Evolutionary conservation across 2,797 vertebrate species (phyloP), one percentile per base, ranked within the genome.

Genomic region (Chelidonichthys spinosus): DNA sequence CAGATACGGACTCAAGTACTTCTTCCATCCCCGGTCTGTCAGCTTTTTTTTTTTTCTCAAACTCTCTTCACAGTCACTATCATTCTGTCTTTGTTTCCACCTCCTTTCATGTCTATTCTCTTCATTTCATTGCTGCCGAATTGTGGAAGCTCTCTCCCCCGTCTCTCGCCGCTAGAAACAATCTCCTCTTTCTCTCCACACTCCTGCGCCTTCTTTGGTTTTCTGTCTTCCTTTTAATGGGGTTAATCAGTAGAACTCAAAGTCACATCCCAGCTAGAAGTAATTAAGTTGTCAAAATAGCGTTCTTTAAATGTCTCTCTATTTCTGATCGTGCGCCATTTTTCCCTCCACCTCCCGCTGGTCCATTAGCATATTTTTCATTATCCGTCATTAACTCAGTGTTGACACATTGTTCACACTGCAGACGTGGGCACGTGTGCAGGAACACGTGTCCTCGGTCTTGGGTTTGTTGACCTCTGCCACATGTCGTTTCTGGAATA

Each of bases 211-310:
- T 61, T 63, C 72, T 78, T 84, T 82, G 77, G 63, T 87, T 89
- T 83, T 43, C 65, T 73, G 63, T 68, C 66, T 77, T 50, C 79
- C 55, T 75, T 84, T 82, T 81, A 83, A 81, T 82, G 77, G 70
- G 76, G 87, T 83, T 88, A 90, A 93, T 94, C 88, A 92, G 73
- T 71, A 82, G 79, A 90, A 88, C 80, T 88, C 82, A 84, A 90
- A 91, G 88, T 87, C 84, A 86, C 87, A 87, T 88, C 69, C 86
- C 56, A 81, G 87, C 87, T 85, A 75, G 78, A 92, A 85, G 87
- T 90, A 92, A 94, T 94, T 94, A 90, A 90, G 82, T 91, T 90
- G 85, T 92, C 92, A 92, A 92, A 93, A 93, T 74, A 92, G 79
- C 62, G 59, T 86, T 90, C 84, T 92, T 88, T 85, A 86, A 89